phyloP scores from a whole-genome alignment of 2,797 vertebrate species.

The Coregonus ussuriensis region DNA sequence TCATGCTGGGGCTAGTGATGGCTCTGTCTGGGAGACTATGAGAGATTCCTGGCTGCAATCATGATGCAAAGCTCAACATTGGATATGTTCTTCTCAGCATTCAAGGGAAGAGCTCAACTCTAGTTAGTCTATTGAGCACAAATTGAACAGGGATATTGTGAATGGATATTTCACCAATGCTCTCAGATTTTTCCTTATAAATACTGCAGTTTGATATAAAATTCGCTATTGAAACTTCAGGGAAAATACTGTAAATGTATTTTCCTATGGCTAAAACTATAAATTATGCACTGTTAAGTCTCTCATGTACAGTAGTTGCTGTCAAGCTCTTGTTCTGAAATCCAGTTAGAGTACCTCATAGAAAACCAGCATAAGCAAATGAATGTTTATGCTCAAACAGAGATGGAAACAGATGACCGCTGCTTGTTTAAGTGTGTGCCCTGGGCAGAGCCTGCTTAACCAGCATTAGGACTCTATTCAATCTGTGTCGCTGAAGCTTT shows the following conservation, averaged over 20 bases:
- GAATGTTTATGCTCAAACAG: too few relatives aligned
- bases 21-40: conserved; percentile 27
- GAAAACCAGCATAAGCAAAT: too few relatives aligned
- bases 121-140: background rate
- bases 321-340: too few relatives aligned
- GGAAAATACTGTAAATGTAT: background rate
- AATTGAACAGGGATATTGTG: background rate
- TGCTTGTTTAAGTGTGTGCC: background rate
- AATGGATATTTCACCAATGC: background rate
- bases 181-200: background rate
- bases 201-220: background rate
- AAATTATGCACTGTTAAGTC: too few relatives aligned
- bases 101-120: background rate
- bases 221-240: background rate
- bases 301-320: too few relatives aligned
- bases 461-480: background rate
- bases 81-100: background rate
- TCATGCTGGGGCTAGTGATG: conserved; percentile 50
- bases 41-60: background rate
- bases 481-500: too few relatives aligned
- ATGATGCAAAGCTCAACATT: background rate
- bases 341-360: too few relatives aligned
- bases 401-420: too few relatives aligned
- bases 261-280: background rate
- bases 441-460: background rate